Percentiles rank a stretch among this genome's conserved stretches.
Conservation (phyloP, 2,797 vertebrate species). For the Neopelma chrysocephalum region DNA sequence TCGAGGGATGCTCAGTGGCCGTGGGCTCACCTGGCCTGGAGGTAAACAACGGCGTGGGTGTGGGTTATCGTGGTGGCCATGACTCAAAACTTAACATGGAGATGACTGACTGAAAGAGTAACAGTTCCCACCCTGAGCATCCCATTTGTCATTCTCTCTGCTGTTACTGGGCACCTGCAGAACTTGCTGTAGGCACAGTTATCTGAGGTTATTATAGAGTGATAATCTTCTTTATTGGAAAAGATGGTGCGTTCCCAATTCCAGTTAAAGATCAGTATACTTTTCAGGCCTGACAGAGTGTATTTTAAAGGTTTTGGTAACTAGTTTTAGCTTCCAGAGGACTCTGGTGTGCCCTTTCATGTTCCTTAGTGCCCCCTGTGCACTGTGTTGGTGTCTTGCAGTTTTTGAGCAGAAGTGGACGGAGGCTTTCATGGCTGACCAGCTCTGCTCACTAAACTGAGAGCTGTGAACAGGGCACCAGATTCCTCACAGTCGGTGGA, state of each 20-base stretch:
- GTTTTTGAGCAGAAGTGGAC: neutral
- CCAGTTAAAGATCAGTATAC: neutral
- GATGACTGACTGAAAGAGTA: neutral
- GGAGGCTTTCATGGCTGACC: neutral
- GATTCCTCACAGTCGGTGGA: neutral
- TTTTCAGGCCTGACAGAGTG: neutral
- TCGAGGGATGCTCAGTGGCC: accelerated
- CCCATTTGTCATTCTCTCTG: neutral
- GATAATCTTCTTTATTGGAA: neutral
- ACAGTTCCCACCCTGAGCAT: accelerated
- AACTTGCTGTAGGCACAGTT: neutral
- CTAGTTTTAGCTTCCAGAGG: neutral
- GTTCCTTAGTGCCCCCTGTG: neutral
- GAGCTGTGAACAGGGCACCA: neutral
- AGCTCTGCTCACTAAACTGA: neutral
- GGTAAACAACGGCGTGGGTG: neutral
- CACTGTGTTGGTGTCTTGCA: too few relatives aligned
- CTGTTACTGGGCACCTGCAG: neutral
- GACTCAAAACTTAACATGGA: neutral
- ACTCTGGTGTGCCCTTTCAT: neutral
- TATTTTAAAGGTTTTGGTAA: neutral
- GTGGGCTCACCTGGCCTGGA: neutral
- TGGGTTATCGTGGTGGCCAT: neutral
- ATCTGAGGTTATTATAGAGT: neutral
- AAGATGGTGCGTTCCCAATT: neutral